Evolutionary conservation across 1,140 invertebrate genomes (phyloP), one percentile per base, ranked within the genome.

Genomic region (Pectinophora gossypiella): DNA sequence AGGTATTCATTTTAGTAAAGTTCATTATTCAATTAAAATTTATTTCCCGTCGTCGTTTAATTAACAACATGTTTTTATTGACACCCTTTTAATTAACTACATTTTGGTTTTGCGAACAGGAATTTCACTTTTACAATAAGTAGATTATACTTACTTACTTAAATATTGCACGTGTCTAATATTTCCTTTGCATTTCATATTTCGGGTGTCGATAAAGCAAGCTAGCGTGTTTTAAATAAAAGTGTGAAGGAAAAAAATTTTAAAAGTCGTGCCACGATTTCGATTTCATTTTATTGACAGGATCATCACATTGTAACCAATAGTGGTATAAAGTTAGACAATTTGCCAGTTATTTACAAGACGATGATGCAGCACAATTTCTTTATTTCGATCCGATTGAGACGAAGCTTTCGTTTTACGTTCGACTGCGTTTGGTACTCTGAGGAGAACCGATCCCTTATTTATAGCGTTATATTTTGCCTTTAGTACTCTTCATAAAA

Each of bases 321-420:
- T 54, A 54, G 64, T 51, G 49, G 56, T 65, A 64, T 49, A 63
- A 58, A 67, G 61, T 61, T 56, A 48, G 57, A 56, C 61, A 54
- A 67, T 63, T 66, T 55, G 35, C 20, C 43, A 59, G 51, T 65
- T 72, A 72, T 73, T 72, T 76, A 74, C 58, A 70, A 72, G 48
- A 67, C 59, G 66, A 71, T 69, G 74, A 73, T 53, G 48, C 68
- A 57, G 74, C 72, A 65, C 56, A 54, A 61, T 67, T 70, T 68
- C 61, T 76, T 74, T 72, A 81, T 71, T 65, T 67, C 45, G 56
- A 61, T 68, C 58, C 68, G 56, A 70, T 76, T 60, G 65, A 66
- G 61, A 71, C 51, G 56, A 56, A 68, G 46, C 21, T 23, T 51
- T 64, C 48, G 19, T 54, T 62, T 61, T 61, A 61, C 40, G 43